These are phyloP conservation scores for Hermaeophaga mercurialis DNA, from an alignment of 2,888 invertebrate genomes.

Conservation along the genomic window DNA sequence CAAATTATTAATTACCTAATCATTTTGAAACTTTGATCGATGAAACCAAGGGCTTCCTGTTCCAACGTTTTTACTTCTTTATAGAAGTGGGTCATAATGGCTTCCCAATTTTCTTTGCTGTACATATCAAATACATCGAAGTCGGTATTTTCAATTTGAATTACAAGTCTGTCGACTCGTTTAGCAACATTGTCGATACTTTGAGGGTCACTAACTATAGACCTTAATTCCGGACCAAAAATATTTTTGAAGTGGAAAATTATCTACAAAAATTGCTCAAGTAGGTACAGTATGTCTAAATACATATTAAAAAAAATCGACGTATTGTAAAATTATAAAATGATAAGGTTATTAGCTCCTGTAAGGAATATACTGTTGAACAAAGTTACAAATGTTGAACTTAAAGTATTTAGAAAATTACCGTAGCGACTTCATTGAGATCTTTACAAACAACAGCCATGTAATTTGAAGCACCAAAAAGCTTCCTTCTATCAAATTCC, in stretches of 20 bases:
- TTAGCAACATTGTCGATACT: conserved; percentile 85
- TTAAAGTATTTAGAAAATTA: conserved; percentile 51
- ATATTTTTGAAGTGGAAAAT: conserved; percentile 88
- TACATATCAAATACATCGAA: conserved; percentile 83
- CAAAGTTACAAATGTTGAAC: too few species aligned
- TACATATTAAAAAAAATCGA: not conserved
- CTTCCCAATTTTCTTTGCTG: conserved; percentile 86
- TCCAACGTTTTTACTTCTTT: conserved; percentile 76
- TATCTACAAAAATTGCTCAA: conserved; percentile 66
- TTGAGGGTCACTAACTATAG: conserved; percentile 84
- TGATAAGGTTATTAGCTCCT: too few species aligned
- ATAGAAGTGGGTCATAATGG: conserved; percentile 78
- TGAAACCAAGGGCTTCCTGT: conserved; percentile 80
- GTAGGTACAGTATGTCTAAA: not conserved
- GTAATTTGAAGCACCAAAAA: conserved; percentile 87
- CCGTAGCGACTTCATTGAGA: conserved; percentile 77
- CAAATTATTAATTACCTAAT: conserved; percentile 61
- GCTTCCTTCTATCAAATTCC: conserved; percentile 85
- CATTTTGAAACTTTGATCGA: conserved; percentile 83
- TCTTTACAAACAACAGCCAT: conserved; percentile 80
- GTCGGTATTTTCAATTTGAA: conserved; percentile 76
- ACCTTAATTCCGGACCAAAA: conserved; percentile 84
- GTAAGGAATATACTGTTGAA: too few species aligned
- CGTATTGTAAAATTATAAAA: too few species aligned
- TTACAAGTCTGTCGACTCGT: conserved; percentile 76